Conservation (phyloP, 92 coral and sea anemone species). For the Siderastrea radians region DNA sequence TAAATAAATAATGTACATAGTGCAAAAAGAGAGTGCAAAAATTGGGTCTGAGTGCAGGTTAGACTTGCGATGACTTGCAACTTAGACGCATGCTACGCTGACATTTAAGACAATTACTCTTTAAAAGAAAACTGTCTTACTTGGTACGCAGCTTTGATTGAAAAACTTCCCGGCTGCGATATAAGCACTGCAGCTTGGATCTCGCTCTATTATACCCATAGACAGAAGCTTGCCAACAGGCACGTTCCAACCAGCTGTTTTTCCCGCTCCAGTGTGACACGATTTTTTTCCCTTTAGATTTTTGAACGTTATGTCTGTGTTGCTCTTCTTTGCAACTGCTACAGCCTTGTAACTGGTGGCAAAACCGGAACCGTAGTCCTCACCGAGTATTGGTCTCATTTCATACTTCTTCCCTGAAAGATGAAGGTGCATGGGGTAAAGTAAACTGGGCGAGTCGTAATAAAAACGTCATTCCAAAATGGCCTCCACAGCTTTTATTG, state of each 20-base stretch:
- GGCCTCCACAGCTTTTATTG: neutral
- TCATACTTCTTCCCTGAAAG: conserved; percentile 7
- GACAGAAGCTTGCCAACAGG: conserved; percentile 62
- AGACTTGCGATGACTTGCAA: no score
- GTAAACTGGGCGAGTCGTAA: neutral
- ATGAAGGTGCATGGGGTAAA: neutral
- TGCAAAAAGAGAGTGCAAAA: no score
- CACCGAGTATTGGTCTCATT: conserved; percentile 45
- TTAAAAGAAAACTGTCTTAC: conserved; percentile 14
- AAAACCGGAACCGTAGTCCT: neutral
- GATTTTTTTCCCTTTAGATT: conserved; percentile 57
- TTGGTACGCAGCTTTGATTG: conserved; percentile 61
- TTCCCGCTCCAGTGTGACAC: conserved; percentile 71
- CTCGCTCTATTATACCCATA: conserved; percentile 18
- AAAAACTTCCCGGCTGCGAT: conserved; percentile 55
- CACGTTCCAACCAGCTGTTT: conserved; percentile 68
- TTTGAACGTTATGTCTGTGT: conserved; percentile 21
- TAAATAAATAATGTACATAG: no score
- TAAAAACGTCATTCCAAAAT: neutral
- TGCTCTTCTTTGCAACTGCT: conserved; percentile 51
- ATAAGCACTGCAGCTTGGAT: conserved; percentile 31
- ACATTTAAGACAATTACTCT: neutral
- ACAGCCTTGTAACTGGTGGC: conserved; percentile 54
- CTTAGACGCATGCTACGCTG: no score
- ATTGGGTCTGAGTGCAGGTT: no score